These are phyloP conservation scores for Tuberolachnus salignus DNA, from an alignment of 2,888 invertebrate genomes.

Conservation along the genomic window DNA sequence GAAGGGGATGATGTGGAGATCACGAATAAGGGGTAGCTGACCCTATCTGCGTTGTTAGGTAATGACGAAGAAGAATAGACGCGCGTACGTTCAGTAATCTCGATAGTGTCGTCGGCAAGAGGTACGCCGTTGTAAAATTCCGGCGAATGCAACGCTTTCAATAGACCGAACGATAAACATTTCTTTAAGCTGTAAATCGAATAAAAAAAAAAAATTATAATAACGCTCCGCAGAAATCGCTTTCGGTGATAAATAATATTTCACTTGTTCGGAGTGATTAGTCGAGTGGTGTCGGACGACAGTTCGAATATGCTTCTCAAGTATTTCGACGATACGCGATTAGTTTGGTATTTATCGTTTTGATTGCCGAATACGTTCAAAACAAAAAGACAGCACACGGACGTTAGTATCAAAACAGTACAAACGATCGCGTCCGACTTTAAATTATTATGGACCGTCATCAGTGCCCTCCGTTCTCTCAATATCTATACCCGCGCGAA, in stretches of 20 bases:
- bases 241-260: neutral
- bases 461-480: neutral
- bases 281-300: neutral
- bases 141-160: slow-evolving; percentile 18
- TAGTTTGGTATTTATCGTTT: neutral
- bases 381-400: slow-evolving; percentile 6
- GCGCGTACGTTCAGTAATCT: neutral
- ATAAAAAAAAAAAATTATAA: neutral
- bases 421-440: neutral
- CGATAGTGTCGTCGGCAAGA: neutral
- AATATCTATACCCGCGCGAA: neutral
- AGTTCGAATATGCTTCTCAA: neutral
- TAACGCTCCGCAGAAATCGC: neutral
- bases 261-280: slow-evolving; percentile 6
- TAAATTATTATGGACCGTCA: neutral
- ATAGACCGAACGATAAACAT: neutral
- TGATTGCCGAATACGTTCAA: neutral
- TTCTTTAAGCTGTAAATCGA: slow-evolving; percentile 1
- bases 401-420: slow-evolving; percentile 3
- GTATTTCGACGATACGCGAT: neutral
- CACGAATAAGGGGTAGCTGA: too few species aligned
- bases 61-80: neutral
- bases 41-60: neutral
- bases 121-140: slow-evolving; percentile 35
- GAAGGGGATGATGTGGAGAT: neutral